Evolutionary conservation across 2,888 invertebrate species (phyloP), one percentile per base, ranked within the genome.

Genomic region (Helicoverpa assulta): DNA sequence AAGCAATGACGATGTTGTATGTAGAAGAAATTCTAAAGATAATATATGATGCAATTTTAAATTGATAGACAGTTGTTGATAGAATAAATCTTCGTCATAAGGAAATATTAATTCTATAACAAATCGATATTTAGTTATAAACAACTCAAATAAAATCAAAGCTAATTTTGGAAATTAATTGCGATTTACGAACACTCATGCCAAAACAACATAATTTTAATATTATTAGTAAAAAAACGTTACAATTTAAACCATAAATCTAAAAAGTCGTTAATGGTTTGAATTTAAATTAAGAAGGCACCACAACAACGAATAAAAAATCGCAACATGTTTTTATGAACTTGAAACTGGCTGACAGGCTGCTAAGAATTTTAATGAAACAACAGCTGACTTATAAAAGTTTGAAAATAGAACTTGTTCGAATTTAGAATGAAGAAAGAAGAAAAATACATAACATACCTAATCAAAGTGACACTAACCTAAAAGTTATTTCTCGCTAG

Each of bases 181-280:
- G 19, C 12, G 16, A 68, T 69, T 78, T 62, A 73, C 16, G 14
- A 33, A 74, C 65, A 63, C 21, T 60, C 74, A 78, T 63, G 70
- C 74, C 65, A 78, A 74, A 78, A 77, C 68, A 76, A 76, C 74
- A 77, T 51, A 65, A 66, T 53, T 53, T 26, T 53, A 53, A 78
- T 63, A 73, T 40, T 29, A 76, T 76, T 66, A 74, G 70, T 74
- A 56, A 66, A 56, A 66, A 14, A 54, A 60, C 64, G 53, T 71
- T 76, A 68, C 21, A 72, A 66, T 76, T 80, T 68, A 82, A 81
- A 67, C 51, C 18, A 73, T 76, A 81, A 82, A 79, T 78, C 78
- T 75, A 51, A 60, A 75, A 71, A 59, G 70, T 81, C 72, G 76
- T 79, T 83, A 81, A 56, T 51, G 5, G 68, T 81, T 76, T 60